phyloP scores from a whole-genome alignment of 2,888 invertebrate genomes.

The Ctenicera cuprea region DNA sequence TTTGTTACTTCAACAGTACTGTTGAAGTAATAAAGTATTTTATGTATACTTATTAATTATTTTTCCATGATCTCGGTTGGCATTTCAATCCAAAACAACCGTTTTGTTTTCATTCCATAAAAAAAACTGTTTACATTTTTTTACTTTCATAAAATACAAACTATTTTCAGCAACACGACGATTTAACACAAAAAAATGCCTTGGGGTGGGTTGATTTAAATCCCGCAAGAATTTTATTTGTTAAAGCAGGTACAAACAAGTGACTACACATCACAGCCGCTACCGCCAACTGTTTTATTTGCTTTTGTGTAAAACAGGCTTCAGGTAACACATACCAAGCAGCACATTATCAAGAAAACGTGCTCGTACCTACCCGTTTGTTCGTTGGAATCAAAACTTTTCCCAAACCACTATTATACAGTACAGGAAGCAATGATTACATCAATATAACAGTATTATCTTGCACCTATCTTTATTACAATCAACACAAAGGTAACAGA shows the following conservation, averaged over 20 bases:
- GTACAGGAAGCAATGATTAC: not conserved
- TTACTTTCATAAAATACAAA: no score
- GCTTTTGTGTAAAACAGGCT: constrained; percentile 46
- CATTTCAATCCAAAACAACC: no score
- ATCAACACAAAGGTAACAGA: not conserved
- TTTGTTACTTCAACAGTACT: no score
- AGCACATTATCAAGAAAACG: constrained; percentile 7
- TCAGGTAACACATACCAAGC: constrained; percentile 8
- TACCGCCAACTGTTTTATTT: constrained; percentile 21
- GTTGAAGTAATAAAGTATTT: no score
- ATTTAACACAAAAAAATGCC: no score
- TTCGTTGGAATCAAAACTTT: not conserved
- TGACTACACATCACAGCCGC: not conserved
- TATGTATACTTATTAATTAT: no score
- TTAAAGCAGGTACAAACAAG: constrained; percentile 16
- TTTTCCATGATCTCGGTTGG: no score
- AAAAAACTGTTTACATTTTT: no score
- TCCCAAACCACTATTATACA: not conserved
- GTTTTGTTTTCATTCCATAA: no score
- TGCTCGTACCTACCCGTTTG: not conserved
- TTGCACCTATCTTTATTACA: constrained; percentile 32
- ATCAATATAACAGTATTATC: not conserved
- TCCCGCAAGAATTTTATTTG: constrained; percentile 13
- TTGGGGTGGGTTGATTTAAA: constrained; percentile 1
- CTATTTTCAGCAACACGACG: no score